Conservation (phyloP, 2,113 vertebrate genomes). For the Lathamus discolor region DNA sequence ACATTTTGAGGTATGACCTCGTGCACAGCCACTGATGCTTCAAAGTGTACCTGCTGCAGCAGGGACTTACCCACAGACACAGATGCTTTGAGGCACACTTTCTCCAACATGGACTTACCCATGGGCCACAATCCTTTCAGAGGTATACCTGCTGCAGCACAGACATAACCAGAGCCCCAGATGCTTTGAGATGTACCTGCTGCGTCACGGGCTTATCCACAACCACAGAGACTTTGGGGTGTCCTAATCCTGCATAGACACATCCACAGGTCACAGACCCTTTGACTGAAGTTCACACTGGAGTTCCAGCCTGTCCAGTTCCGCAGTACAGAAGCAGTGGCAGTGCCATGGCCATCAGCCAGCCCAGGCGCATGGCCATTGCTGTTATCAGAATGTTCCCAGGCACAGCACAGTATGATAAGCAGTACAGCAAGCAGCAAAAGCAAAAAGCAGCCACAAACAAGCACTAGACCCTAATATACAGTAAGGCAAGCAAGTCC, state of each 20-base stretch:
- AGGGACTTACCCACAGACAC: neutral
- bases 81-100: neutral
- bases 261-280: neutral
- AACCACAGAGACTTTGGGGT: neutral
- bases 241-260: neutral
- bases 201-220: neutral
- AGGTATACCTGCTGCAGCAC: neutral
- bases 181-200: neutral
- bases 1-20: neutral
- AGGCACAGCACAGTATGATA: neutral
- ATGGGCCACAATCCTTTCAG: neutral
- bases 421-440: neutral
- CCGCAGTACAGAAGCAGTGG: neutral
- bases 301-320: neutral
- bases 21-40: neutral
- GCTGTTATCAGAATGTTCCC: neutral
- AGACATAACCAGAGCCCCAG: neutral
- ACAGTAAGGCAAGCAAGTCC: neutral
- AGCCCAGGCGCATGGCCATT: neutral
- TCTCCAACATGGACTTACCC: neutral
- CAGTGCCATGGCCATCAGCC: neutral
- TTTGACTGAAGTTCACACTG: neutral
- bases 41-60: neutral
- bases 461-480: neutral
- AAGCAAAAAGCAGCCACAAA: neutral